Conservation (phyloP, 2,888 invertebrate species). For the Melolontha melolontha region DNA sequence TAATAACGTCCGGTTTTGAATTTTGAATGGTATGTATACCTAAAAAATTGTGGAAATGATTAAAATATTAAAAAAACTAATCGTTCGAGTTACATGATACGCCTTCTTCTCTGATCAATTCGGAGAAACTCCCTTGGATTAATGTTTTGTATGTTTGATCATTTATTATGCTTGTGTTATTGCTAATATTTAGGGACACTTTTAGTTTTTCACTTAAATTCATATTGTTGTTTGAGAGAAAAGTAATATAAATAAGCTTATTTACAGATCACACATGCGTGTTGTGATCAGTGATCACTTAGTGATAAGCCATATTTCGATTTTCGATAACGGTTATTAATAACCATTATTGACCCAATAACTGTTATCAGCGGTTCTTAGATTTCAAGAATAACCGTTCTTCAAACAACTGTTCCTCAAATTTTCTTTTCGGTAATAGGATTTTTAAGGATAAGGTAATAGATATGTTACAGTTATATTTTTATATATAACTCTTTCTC, state of each 20-base stretch:
- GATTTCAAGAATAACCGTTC: too few relatives aligned
- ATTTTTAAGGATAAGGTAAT: too few relatives aligned
- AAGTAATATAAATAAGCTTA: background rate
- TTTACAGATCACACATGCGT: too few relatives aligned
- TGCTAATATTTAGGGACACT: constrained; percentile 51
- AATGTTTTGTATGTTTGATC: constrained; percentile 54
- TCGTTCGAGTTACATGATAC: constrained; percentile 50
- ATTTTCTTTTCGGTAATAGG: too few relatives aligned
- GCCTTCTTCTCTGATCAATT: constrained; percentile 52
- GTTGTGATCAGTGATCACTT: too few relatives aligned
- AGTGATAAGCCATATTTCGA: too few relatives aligned
- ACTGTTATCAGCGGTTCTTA: too few relatives aligned
- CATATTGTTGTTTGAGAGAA: constrained; percentile 4
- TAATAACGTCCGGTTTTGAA: constrained; percentile 60
- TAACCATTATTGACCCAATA: too few relatives aligned
- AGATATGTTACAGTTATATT: too few relatives aligned
- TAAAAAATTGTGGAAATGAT: constrained; percentile 47
- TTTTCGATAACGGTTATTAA: too few relatives aligned
- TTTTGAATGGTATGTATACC: constrained; percentile 53
- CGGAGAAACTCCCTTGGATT: constrained; percentile 56
- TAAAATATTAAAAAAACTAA: background rate
- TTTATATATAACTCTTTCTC: too few relatives aligned
- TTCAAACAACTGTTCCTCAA: too few relatives aligned
- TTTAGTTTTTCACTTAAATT: constrained; percentile 48
- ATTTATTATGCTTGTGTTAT: constrained; percentile 50